phyloP scores from a whole-genome alignment of 2,797 vertebrate genomes.

The Acridotheres tristis region DNA sequence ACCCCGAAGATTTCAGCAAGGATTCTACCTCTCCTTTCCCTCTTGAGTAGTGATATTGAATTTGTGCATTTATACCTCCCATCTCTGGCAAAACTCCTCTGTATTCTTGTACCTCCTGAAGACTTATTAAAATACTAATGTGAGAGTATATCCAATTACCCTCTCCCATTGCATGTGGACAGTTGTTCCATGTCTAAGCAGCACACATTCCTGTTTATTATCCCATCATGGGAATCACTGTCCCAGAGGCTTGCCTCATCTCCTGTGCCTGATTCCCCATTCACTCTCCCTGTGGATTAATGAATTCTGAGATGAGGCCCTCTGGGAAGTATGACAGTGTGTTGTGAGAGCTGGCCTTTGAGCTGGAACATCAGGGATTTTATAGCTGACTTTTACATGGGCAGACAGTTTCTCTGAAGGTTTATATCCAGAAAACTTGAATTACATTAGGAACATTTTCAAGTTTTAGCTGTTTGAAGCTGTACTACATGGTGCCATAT shows the following conservation, averaged over 20 bases:
- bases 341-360: neutral
- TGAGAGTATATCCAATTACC: neutral
- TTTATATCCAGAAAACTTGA: neutral
- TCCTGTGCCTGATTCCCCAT: neutral
- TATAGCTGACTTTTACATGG: neutral
- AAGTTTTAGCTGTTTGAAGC: neutral
- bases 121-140: neutral
- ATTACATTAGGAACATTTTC: neutral
- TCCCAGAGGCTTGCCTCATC: neutral
- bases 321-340: neutral
- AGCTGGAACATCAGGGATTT: neutral
- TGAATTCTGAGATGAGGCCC: neutral
- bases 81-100: neutral
- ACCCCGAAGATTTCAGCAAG: neutral
- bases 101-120: neutral
- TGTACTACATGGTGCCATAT: neutral
- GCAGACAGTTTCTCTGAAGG: neutral
- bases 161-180: neutral
- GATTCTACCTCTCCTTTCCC: neutral
- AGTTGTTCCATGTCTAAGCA: neutral
- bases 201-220: neutral
- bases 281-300: neutral
- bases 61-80: neutral
- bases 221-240: neutral
- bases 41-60: rapidly evolving